Evolutionary conservation across 2,888 invertebrate species (phyloP), one percentile per base, ranked within the genome.

Genomic region (Sphaerophoria taeniata): DNA sequence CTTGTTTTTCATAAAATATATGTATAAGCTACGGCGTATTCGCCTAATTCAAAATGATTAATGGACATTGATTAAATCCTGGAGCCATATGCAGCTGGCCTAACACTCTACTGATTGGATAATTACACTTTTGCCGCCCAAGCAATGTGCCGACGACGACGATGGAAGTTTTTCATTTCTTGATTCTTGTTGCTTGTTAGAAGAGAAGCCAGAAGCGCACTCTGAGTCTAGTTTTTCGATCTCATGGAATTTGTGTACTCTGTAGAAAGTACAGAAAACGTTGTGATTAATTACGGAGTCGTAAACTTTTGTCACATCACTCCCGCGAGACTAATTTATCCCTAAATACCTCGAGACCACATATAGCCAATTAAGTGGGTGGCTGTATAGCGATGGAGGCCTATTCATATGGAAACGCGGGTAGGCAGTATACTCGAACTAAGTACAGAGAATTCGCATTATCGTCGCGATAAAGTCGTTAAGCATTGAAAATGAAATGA

Each of bases 11-110:
- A 83, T 83, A 83, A 73, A 83, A 63, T 83, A 72, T 77, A n/a
- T n/a, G n/a, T n/a, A 56, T 34, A 12, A 6, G 33, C n/a, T 7
- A 43, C 7, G 6, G 14, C 14, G 11, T 45, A 67, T 51, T 39
- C 49, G 51, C 58, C 43, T 24, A 73, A 56, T 31, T 67, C 67
- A 34, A 51, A 70, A 83, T 78, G 78, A 83, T 74, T 78, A 73
- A 83, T 79, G 82, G 69, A 45, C 61, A 67, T 73, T 73, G 72
- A 73, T 77, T 82, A 82, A 82, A 34, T 72, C 69, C 55, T 43
- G 45, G 39, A 9, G 53, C 45, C 61, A 33, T 43, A 71, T 76
- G 81, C 71, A 67, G 71, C 58, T 60, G 67, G 33, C 45, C 45
- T 58, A 58, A 58, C 36, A 58, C 58, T 78, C 36, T 58, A 58